phyloP scores from a whole-genome alignment of 2,888 invertebrate genomes.

The Anodontia alba region DNA sequence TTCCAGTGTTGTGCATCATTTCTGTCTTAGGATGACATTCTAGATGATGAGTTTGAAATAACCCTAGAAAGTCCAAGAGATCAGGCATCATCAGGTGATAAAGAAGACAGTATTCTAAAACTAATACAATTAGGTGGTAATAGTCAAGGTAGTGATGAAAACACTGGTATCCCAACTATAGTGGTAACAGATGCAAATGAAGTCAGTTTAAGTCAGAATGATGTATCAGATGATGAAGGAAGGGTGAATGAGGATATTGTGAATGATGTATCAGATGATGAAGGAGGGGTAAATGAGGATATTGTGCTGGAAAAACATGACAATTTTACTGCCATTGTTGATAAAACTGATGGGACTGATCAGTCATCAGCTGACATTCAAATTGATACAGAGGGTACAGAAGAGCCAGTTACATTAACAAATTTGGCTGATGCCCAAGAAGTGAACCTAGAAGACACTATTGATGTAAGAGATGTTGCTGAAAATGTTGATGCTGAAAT shows the following conservation, averaged over 20 bases:
- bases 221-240: background rate
- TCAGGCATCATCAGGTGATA: background rate
- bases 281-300: background rate
- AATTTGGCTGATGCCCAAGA: background rate
- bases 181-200: background rate
- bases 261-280: background rate
- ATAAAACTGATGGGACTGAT: background rate
- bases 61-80: conserved; percentile 4
- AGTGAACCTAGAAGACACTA: no score
- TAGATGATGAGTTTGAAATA: conserved; percentile 9
- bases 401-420: background rate
- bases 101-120: background rate
- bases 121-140: background rate
- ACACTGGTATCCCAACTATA: background rate
- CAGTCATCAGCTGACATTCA: background rate
- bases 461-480: background rate
- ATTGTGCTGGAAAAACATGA: background rate
- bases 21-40: background rate
- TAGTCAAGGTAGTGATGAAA: background rate
- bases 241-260: background rate
- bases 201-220: no score
- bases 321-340: background rate
- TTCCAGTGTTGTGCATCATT: no score
- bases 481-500: background rate
- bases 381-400: background rate